These are phyloP conservation scores for Coturnix japonica DNA, from an alignment of 2,113 vertebrate species.

Conservation along the genomic window DNA sequence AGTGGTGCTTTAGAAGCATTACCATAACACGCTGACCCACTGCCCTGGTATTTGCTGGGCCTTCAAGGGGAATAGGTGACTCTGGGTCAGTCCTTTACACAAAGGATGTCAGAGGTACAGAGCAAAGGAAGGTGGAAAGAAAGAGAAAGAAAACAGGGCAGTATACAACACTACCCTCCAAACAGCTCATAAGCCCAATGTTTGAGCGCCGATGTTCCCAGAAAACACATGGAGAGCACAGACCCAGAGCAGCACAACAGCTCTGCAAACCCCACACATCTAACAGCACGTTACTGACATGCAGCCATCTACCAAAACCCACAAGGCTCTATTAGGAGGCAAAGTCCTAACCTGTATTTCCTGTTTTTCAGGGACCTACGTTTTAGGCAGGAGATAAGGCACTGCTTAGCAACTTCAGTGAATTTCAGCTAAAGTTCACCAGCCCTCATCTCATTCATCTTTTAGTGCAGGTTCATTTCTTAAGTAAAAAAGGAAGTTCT, in stretches of 20 bases:
- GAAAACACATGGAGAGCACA: background rate
- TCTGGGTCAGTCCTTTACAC: background rate
- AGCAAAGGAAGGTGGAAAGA: background rate
- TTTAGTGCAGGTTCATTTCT: background rate
- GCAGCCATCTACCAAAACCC: background rate
- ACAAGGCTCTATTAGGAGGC: background rate
- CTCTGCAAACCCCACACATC: background rate
- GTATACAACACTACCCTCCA: background rate
- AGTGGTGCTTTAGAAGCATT: background rate
- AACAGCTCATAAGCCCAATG: background rate
- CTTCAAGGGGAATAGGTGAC: background rate
- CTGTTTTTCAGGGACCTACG: conserved; percentile 2
- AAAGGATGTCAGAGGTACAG: background rate
- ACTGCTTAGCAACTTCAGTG: background rate
- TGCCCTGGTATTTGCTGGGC: background rate
- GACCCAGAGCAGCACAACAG: background rate
- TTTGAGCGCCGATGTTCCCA: background rate
- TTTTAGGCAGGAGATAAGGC: conserved; percentile 1
- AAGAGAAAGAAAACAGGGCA: background rate
- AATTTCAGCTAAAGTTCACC: background rate
- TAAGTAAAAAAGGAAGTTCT: background rate
- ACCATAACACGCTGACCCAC: background rate
- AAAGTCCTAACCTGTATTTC: conserved; percentile 61
- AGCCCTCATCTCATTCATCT: background rate
- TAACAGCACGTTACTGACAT: background rate